Percentiles rank a stretch among this genome's conserved stretches.
These are phyloP conservation scores for Parochlus steinenii DNA, from an alignment of 2,888 invertebrate species.

Conservation along the genomic window DNA sequence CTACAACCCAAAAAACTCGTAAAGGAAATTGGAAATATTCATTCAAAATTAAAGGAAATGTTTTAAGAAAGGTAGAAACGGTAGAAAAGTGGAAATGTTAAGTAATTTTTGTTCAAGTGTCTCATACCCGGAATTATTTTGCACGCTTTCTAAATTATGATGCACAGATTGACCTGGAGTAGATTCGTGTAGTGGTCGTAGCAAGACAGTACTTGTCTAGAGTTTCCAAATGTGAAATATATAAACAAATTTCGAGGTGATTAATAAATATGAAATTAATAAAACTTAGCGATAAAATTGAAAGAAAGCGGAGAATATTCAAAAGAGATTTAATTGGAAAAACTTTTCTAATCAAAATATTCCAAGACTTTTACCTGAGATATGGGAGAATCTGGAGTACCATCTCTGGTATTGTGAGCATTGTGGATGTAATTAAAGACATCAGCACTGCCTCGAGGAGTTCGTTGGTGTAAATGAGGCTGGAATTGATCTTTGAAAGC, in stretches of 20 bases:
- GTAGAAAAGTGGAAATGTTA: neutral
- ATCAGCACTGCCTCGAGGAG: conserved; percentile 8
- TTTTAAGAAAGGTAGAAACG: too few species aligned
- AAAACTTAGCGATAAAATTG: neutral
- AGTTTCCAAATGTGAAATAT: conserved; percentile 2
- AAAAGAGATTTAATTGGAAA: neutral
- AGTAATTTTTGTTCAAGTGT: too few species aligned
- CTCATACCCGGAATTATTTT: conserved; percentile 18
- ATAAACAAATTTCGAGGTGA: too few species aligned
- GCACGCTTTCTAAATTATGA: conserved; percentile 25
- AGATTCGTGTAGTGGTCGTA: conserved; percentile 27
- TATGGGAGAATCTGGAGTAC: conserved; percentile 29
- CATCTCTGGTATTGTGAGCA: conserved; percentile 23
- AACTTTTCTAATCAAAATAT: too few species aligned
- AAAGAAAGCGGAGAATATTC: neutral
- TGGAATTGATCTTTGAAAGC: neutral
- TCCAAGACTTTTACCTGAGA: conserved; percentile 23
- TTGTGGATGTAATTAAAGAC: neutral
- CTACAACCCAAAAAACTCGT: too few species aligned
- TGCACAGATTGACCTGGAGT: conserved; percentile 23
- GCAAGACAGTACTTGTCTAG: conserved; percentile 28
- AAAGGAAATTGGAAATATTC: too few species aligned
- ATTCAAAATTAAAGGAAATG: too few species aligned
- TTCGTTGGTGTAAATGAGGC: conserved; percentile 5
- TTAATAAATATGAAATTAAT: neutral